Evolutionary conservation across 2,888 invertebrate species (phyloP), one percentile per base, ranked within the genome.

Genomic region (Petrolisthes cinctipes): DNA sequence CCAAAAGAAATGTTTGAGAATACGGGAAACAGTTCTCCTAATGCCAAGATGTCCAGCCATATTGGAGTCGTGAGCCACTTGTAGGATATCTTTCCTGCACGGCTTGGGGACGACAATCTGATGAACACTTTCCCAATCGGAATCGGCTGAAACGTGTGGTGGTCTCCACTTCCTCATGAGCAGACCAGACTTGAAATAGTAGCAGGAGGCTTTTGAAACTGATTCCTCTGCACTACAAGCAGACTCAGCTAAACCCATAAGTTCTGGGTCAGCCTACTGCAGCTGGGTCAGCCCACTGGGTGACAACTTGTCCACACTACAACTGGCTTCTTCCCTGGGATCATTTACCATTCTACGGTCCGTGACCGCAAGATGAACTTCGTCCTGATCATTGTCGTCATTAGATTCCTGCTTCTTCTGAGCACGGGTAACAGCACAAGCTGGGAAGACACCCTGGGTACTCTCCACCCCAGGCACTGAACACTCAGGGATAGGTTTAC

Each of bases 21-120:
- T 17, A 5, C 54, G 9, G 6, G 23, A 11, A 5, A 53, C 9
- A 37, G 78, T 78, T 37, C 37, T 78, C 14, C 78, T 23, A 9
- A 78, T 51, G 5, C 78, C 78, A 11, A 78, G 14, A n/a, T 78
- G 78, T 78, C 78, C 78, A 23, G 53, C 78, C 14, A 78, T 7
- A 11, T 6, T 14, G 20, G 73, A 11, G n/a, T 23, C 53, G 37
- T 78, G 78, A 78, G 78, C 78, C 14, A 78, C 9, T 9, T 7
- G 11, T 11, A 78, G 6, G 17, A 78, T 37, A 9, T 78, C 78
- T 51, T 78, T 11, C 53, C 54, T 37, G 11, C 51, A 78, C 5
- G n/a, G 9, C 6, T n/a, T 9, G 5, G 78, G 78, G 17, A 78
- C n/a, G 17, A 78, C 78, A n/a, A 23, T 6, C 37, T 78, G 78